Evolutionary conservation across 2,888 invertebrate genomes (phyloP), one percentile per base, ranked within the genome.

Genomic region (Octonoba sinensis): DNA sequence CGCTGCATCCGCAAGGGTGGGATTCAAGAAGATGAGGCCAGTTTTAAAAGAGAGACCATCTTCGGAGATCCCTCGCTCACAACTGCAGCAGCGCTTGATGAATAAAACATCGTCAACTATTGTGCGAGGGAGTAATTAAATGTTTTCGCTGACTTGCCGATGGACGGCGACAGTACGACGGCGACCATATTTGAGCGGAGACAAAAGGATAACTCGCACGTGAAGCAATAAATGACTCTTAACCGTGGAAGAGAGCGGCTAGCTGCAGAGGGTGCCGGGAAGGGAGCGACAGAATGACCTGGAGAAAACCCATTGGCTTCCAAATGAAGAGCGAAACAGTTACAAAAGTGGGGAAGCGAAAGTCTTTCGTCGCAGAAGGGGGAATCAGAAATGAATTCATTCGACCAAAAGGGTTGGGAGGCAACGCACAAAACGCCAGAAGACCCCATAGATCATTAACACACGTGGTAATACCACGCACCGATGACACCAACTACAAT

Each of bases 81-180:
- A 18, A 71, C 49, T 27, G 22, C 16, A 20, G 22, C 20, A 71
- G 47, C 20, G 20, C 59, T 57, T 74, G 69, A 82, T 82, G 81
- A 82, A 82, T 82, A 82, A 82, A 82, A 82, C 81, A 82, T 82
- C 65, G 64, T 20, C 69, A 64, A 62, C 74, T 64, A 82, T 82
- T 82, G 81, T 82, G 70, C 65, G 67, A 56, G 72, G 72, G 64
- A 82, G 81, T 82, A 82, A 82, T 82, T 82, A 82, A 82, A 82
- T 82, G 81, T 82, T 82, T 82, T 82, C 81, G 81, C 81, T 82
- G 81, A 82, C 81, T 81, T 82, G 79, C 73, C 73, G 65, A 75
- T 82, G 81, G 81, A 67, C 79, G 79, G 67, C 79, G 79, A 66
- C 79, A 59, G 51, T 16, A 59, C 22, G 79, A 70, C 74, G 70